Percentiles rank a stretch among this genome's conserved stretches.
These are phyloP conservation scores for Calidris pugnax DNA, from an alignment of 2,113 vertebrate species.

Conservation along the genomic window DNA sequence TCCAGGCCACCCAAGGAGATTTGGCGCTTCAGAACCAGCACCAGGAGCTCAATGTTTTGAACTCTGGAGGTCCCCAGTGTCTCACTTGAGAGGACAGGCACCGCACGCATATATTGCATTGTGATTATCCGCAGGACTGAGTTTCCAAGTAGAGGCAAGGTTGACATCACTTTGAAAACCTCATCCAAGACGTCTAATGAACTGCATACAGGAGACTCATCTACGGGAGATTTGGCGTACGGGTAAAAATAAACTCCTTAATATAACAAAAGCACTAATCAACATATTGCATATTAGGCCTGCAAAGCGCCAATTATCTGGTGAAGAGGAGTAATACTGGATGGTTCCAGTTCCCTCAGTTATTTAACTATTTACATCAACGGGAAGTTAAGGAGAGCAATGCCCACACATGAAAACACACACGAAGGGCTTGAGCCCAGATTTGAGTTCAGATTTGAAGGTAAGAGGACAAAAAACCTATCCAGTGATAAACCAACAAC, in stretches of 20 bases:
- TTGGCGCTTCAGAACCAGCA: neutral
- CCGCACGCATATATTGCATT: too few species aligned
- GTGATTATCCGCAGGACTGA: neutral
- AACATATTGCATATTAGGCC: constrained; percentile 4
- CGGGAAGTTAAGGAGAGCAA: neutral
- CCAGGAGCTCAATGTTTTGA: neutral
- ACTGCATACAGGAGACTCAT: neutral
- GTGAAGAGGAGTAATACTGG: neutral
- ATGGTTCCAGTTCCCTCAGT: neutral
- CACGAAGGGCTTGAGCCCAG: neutral
- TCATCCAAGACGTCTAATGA: neutral
- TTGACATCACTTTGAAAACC: constrained; percentile 18
- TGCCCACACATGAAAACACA: neutral
- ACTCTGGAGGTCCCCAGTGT: neutral
- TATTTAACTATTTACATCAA: neutral
- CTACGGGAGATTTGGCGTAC: neutral
- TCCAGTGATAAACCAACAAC: neutral
- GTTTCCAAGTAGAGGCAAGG: neutral
- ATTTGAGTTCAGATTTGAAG: neutral
- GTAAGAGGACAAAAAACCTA: neutral
- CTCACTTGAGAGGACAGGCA: neutral
- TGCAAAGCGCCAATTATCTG: neutral
- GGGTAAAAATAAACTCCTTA: neutral
- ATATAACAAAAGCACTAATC: constrained; percentile 42
- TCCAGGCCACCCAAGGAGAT: neutral